These are phyloP conservation scores for Babylonia areolata DNA, from an alignment of 1,140 invertebrate species.

Conservation along the genomic window DNA sequence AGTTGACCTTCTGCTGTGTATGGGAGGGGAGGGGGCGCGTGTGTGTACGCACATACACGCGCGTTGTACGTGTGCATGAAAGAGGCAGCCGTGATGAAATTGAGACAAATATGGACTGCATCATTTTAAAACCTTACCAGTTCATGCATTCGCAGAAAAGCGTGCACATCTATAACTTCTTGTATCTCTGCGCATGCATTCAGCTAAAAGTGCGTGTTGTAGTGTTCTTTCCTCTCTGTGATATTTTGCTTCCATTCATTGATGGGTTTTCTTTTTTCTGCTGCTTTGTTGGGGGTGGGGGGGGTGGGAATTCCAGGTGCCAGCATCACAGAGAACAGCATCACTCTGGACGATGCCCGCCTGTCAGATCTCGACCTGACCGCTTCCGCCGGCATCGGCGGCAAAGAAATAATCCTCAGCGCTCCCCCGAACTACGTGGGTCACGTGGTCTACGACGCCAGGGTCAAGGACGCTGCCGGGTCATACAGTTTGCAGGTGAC, in stretches of 20 bases:
- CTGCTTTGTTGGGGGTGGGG: too few species aligned
- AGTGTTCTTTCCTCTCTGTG: too few species aligned
- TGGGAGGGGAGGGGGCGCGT: not conserved
- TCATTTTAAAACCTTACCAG: too few species aligned
- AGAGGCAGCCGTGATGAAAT: not conserved
- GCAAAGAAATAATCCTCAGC: not conserved
- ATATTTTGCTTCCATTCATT: too few species aligned
- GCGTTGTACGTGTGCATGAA: constrained; percentile 17
- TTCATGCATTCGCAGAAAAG: too few species aligned
- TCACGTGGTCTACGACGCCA: constrained; percentile 16
- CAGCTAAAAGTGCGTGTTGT: too few species aligned
- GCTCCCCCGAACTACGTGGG: not conserved
- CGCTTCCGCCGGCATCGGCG: not conserved
- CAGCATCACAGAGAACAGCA: not conserved
- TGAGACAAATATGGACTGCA: too few species aligned
- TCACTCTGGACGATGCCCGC: not conserved
- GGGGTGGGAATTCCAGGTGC: not conserved
- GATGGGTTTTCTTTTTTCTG: too few species aligned
- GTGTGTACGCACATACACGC: not conserved
- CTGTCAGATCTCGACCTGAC: not conserved
- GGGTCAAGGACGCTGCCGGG: constrained; percentile 13
- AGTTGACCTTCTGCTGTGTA: too few species aligned
- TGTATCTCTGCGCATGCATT: too few species aligned
- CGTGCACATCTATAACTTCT: too few species aligned
- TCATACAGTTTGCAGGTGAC: constrained; percentile 17